phyloP scores from a whole-genome alignment of 1,140 invertebrate genomes.

The Drosophila ananassae region DNA sequence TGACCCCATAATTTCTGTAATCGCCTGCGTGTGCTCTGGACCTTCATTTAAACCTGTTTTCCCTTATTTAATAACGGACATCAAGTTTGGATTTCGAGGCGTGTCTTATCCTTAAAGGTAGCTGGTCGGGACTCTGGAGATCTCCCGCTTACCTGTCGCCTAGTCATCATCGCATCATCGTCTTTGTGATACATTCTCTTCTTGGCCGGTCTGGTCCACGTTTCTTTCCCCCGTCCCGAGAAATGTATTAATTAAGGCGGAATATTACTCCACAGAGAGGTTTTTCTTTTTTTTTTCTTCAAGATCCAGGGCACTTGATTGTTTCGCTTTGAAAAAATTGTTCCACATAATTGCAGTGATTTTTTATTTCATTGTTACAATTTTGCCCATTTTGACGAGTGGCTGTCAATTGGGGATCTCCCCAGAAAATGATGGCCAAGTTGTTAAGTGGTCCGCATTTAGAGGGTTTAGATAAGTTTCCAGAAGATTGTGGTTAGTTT shows the following conservation, averaged over 20 bases:
- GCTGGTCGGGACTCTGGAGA: conserved; percentile 6
- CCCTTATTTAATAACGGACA: conserved; percentile 71
- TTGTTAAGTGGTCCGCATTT: conserved; percentile 53
- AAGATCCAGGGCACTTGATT: conserved; percentile 21
- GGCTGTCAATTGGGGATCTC: conserved; percentile 42
- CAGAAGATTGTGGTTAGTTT: conserved; percentile 29
- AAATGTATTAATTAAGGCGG: conserved; percentile 77
- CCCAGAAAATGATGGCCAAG: conserved; percentile 35
- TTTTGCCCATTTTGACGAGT: conserved; percentile 43
- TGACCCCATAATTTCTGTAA: conserved; percentile 68
- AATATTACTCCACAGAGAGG: conserved; percentile 24
- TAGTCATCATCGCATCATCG: conserved; percentile 34
- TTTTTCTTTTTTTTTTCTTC: not conserved
- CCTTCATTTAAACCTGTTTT: conserved; percentile 57
- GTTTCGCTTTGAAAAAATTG: conserved; percentile 40
- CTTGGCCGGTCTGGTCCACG: conserved; percentile 6
- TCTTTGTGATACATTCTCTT: conserved; percentile 50
- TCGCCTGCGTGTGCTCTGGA: conserved; percentile 66
- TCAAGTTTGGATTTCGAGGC: conserved; percentile 65
- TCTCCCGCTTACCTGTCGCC: conserved; percentile 48
- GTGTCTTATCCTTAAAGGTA: conserved; percentile 65
- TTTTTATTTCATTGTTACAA: conserved; percentile 62
- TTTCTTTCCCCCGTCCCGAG: not conserved
- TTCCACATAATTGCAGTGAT: conserved; percentile 68
- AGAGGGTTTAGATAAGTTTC: conserved; percentile 18